Percentiles rank a stretch among this genome's conserved stretches.
Conservation (phyloP, 2,888 invertebrate genomes). For the Melangyna quadrimaculata region DNA sequence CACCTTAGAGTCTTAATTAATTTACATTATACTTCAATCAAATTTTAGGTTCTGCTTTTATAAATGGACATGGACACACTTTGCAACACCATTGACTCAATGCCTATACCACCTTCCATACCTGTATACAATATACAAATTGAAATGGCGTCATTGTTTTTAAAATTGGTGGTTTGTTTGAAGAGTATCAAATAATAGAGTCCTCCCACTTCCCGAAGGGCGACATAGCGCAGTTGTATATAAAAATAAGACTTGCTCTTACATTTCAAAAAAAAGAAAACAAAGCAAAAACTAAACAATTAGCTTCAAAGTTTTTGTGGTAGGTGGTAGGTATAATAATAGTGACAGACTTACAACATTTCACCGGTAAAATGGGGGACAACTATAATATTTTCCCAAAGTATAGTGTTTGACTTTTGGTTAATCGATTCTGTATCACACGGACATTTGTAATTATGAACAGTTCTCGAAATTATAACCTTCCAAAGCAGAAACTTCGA, state of each 20-base stretch:
- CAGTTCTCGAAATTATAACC: slow-evolving; percentile 48
- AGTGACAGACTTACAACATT: slow-evolving; percentile 23
- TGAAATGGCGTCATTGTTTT: slow-evolving; percentile 14
- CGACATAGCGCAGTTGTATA: no score
- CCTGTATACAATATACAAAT: no score
- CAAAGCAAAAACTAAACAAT: slow-evolving; percentile 32
- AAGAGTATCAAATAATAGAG: slow-evolving; percentile 8
- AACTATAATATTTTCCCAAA: not conserved
- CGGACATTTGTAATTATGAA: slow-evolving; percentile 56
- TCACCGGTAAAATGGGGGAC: not conserved
- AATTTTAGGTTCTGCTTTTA: slow-evolving; percentile 36
- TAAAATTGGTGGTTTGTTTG: slow-evolving; percentile 37
- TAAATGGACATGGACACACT: slow-evolving; percentile 35
- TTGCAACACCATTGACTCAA: not conserved
- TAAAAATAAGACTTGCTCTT: not conserved
- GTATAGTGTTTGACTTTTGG: slow-evolving; percentile 24
- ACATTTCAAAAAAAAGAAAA: not conserved
- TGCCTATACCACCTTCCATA: no score
- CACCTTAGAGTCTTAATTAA: slow-evolving; percentile 23
- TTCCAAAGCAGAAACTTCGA: not conserved
- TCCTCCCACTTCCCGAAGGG: not conserved
- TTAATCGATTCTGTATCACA: slow-evolving; percentile 56
- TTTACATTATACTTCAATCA: slow-evolving; percentile 47
- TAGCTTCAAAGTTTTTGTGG: slow-evolving; percentile 33
- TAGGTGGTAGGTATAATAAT: slow-evolving; percentile 15